Conservation (phyloP, 2,797 vertebrate species). For the Halcyon chelicuti region DNA sequence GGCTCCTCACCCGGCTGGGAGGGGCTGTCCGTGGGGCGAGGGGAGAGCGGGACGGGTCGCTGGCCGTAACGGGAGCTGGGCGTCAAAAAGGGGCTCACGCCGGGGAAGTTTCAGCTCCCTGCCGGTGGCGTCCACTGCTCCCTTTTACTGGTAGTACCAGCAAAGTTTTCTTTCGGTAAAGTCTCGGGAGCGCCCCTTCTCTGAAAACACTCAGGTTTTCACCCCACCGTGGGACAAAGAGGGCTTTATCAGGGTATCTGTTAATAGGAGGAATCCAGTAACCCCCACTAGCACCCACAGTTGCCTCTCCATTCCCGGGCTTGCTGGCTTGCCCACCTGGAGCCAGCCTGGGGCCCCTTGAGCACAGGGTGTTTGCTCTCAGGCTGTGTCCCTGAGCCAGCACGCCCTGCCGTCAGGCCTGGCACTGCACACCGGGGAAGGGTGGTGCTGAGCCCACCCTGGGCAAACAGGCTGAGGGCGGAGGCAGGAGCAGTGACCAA, state of each 20-base stretch:
- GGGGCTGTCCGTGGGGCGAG: not conserved
- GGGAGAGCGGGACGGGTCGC: too few relatives aligned
- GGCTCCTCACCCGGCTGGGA: not conserved
- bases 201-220: not conserved
- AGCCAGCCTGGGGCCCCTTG: accelerated
- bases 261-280: accelerated
- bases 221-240: not conserved
- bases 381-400: accelerated
- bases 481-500: not conserved
- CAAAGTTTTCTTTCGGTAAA: not conserved
- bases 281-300: not conserved
- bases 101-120: not conserved
- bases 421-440: accelerated
- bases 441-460: not conserved
- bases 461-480: not conserved
- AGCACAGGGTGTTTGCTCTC: too few relatives aligned
- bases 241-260: too few relatives aligned
- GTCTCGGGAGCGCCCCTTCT: not conserved
- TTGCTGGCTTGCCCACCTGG: not conserved
- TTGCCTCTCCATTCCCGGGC: accelerated
- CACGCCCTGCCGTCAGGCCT: not conserved
- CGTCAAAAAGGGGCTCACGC: accelerated
- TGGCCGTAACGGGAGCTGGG: not conserved
- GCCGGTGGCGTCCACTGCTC: accelerated
- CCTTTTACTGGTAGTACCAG: accelerated